Evolutionary conservation across 92 coral and sea anemone species (phyloP).

Genomic region (Porites rus): DNA sequence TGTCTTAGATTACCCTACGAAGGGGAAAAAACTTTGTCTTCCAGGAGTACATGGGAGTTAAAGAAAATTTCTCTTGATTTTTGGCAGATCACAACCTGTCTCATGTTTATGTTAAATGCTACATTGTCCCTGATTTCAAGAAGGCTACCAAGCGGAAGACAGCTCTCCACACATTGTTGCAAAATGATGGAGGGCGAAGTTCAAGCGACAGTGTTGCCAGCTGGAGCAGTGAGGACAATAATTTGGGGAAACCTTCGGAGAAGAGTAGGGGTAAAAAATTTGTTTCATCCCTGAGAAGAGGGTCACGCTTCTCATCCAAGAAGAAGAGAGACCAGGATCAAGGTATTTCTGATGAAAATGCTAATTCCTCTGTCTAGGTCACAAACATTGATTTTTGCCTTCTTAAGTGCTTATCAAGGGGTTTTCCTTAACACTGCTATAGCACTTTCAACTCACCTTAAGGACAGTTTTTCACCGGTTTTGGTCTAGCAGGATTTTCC

Average conservation of each 20-base stretch:
- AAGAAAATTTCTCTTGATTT: background rate
- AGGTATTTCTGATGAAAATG: constrained; percentile 47
- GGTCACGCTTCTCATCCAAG: constrained; percentile 70
- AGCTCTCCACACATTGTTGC: constrained; percentile 65
- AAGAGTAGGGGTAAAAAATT: constrained; percentile 65
- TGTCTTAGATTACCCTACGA: too few species aligned
- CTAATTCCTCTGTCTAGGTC: background rate
- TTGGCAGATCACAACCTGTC: constrained; percentile 79
- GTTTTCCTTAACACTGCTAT: too few species aligned
- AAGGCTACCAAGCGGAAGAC: constrained; percentile 89
- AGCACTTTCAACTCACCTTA: too few species aligned
- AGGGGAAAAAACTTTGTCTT: background rate
- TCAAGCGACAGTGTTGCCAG: constrained; percentile 67
- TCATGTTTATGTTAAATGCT: constrained; percentile 84
- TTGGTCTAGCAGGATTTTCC: too few species aligned
- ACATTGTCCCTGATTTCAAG: constrained; percentile 82
- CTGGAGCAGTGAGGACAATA: constrained; percentile 56
- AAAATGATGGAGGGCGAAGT: constrained; percentile 16
- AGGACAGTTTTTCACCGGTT: too few species aligned
- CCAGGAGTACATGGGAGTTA: background rate
- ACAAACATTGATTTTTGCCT: background rate
- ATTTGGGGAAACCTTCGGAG: constrained; percentile 39
- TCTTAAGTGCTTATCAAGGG: too few species aligned
- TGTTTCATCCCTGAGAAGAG: constrained; percentile 74
- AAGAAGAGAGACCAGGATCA: constrained; percentile 68